Percentiles rank a stretch among this genome's conserved stretches.
These are phyloP conservation scores for Troides aeacus DNA, from an alignment of 2,888 invertebrate genomes.

Conservation along the genomic window DNA sequence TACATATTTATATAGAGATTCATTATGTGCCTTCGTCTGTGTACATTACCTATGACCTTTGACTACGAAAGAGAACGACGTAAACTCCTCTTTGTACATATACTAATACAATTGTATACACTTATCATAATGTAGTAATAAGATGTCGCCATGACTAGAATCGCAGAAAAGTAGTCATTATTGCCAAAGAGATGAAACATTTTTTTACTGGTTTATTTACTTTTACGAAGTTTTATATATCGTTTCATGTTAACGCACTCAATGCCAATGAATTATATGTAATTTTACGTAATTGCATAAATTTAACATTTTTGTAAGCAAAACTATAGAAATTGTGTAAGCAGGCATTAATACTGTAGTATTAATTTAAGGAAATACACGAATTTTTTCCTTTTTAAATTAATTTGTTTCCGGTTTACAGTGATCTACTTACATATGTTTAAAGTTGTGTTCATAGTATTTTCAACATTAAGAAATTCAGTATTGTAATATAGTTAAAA, in stretches of 20 bases:
- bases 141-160: background rate
- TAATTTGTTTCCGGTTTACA: background rate
- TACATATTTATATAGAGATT: background rate
- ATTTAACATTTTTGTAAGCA: background rate
- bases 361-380: background rate
- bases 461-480: too few species aligned
- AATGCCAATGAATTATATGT: background rate
- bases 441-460: background rate
- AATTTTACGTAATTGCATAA: background rate
- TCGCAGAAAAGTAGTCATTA: background rate
- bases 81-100: background rate
- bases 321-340: background rate
- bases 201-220: background rate
- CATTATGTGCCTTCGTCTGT: background rate
- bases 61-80: background rate
- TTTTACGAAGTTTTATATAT: background rate
- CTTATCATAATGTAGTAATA: background rate
- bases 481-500: too few species aligned
- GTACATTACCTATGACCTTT: slow-evolving; percentile 2
- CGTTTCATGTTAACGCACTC: background rate
- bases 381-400: background rate
- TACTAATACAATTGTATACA: background rate
- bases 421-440: background rate
- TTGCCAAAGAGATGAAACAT: background rate
- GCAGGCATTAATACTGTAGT: background rate